Percentiles rank a stretch among this genome's conserved stretches.
These are phyloP conservation scores for Parotocinclus haroldoi DNA, from an alignment of 2,797 vertebrate genomes.

Conservation along the genomic window DNA sequence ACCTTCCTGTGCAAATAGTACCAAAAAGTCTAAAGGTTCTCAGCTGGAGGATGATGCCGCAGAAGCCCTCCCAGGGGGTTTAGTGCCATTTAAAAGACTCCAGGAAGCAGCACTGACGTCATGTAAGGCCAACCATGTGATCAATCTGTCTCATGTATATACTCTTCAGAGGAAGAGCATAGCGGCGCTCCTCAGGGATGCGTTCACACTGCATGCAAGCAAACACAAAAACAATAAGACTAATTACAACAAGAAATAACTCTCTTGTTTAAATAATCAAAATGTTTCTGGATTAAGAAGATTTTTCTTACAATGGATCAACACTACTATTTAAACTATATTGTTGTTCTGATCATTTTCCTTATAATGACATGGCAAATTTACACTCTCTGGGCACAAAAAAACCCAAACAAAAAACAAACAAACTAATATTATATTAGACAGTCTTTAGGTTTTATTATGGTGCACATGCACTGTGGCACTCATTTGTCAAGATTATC, in stretches of 20 bases:
- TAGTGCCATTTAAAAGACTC: constrained; percentile 12
- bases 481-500: too few species aligned
- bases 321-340: too few species aligned
- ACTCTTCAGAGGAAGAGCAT: constrained; percentile 88
- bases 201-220: constrained; percentile 78
- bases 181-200: constrained; percentile 89
- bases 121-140: constrained; percentile 93
- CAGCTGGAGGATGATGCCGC: constrained; percentile 6
- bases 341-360: too few species aligned
- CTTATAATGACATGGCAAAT: too few species aligned
- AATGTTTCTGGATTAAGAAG: too few species aligned
- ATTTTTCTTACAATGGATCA: too few species aligned
- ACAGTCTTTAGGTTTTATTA: too few species aligned
- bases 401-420: too few species aligned
- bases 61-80: constrained; percentile 31
- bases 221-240: neutral
- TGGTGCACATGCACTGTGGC: too few species aligned
- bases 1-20: constrained; percentile 35
- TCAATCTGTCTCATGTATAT: constrained; percentile 98
- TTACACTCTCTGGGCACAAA: too few species aligned
- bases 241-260: neutral
- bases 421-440: too few species aligned
- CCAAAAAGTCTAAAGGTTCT: constrained; percentile 14
- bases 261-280: neutral
- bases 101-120: constrained; percentile 68